Evolutionary conservation across 2,888 invertebrate genomes (phyloP).

Genomic region (Morpho achilles): DNA sequence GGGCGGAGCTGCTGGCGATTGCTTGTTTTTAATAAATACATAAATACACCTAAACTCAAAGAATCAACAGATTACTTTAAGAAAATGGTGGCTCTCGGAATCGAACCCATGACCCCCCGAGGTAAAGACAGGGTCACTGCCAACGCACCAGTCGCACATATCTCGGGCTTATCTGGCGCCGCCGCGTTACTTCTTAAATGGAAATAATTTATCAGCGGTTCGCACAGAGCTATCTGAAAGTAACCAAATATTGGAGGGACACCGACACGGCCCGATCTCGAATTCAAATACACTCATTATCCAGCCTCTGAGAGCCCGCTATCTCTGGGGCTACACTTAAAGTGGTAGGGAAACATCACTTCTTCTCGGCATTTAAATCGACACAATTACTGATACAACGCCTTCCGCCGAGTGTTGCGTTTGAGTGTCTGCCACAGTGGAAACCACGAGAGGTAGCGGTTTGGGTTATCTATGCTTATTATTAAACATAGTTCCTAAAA

Average conservation of each 20-base stretch:
- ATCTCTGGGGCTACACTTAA: constrained; percentile 19
- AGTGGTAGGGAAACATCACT: constrained; percentile 27
- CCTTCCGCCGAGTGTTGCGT: constrained; percentile 26
- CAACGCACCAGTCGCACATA: too few species aligned
- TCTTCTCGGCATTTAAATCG: constrained; percentile 31
- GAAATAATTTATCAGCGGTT: constrained; percentile 9
- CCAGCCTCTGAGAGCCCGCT: constrained; percentile 14
- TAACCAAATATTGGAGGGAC: constrained; percentile 11
- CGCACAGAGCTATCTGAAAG: constrained; percentile 16
- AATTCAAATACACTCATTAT: constrained; percentile 15
- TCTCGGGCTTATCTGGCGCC: too few species aligned
- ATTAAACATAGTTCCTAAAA: too few species aligned
- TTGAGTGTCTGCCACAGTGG: not conserved
- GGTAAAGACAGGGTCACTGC: too few species aligned
- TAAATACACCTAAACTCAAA: too few species aligned
- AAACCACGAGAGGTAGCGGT: constrained; percentile 22
- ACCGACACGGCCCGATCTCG: constrained; percentile 11
- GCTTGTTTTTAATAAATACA: too few species aligned
- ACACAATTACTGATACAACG: constrained; percentile 50
- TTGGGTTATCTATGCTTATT: not conserved
- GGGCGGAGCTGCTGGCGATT: too few species aligned
- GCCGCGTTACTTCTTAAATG: not conserved
- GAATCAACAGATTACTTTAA: too few species aligned
- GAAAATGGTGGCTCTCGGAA: too few species aligned
- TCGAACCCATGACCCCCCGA: too few species aligned